phyloP scores from a whole-genome alignment of 2,797 vertebrate species.

The Picus viridis region DNA sequence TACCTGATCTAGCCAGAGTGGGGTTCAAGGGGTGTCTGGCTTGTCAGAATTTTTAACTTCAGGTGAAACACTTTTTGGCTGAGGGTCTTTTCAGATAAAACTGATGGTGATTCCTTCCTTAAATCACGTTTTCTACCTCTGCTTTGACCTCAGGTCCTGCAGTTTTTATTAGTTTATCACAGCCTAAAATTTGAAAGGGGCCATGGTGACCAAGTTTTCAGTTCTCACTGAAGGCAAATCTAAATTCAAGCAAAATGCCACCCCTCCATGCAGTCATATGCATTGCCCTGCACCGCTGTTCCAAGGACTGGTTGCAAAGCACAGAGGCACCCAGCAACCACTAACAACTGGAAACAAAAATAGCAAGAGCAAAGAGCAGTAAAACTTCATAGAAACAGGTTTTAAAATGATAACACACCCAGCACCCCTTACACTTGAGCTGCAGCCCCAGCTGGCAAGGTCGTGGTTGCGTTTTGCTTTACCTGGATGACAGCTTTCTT shows the following conservation, averaged over 20 bases:
- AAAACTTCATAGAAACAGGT: neutral
- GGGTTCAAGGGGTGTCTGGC: neutral
- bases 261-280: neutral
- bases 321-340: neutral
- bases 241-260: neutral
- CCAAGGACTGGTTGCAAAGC: neutral
- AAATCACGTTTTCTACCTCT: neutral
- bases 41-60: neutral
- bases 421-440: neutral
- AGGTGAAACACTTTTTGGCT: neutral
- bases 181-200: neutral
- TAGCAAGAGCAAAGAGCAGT: neutral
- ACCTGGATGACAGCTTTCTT: slow-evolving; percentile 99
- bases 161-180: neutral
- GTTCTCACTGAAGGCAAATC: neutral
- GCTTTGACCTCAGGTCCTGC: neutral
- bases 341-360: neutral
- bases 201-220: neutral
- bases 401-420: neutral
- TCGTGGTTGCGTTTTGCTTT: slow-evolving; percentile 11
- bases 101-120: neutral
- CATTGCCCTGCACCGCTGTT: neutral
- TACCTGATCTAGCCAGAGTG: neutral
- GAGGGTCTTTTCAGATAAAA: neutral
- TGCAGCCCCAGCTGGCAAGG: neutral